Percentiles rank a stretch among this genome's conserved stretches.
Evolutionary conservation across 2,113 vertebrate species (phyloP).

Genomic region (Malaclemys terrapin): DNA sequence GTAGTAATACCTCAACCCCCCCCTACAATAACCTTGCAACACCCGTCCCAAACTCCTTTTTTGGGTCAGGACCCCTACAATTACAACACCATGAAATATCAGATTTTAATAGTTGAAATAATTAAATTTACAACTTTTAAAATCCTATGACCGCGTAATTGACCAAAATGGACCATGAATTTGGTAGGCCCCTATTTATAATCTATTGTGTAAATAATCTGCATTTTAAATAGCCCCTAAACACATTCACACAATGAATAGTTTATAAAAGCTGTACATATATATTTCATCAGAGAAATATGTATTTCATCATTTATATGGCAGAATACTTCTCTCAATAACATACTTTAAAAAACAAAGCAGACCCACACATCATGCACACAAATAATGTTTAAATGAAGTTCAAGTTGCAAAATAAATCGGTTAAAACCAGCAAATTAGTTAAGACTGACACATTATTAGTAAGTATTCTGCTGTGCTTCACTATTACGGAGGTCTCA

Average conservation of each 20-base stretch:
- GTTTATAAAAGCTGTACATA: conserved; percentile 1
- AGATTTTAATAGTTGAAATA: too few relatives aligned
- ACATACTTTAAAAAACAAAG: neutral
- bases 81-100: too few relatives aligned
- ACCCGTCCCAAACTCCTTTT: too few relatives aligned
- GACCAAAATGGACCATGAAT: too few relatives aligned
- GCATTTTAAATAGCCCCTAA: conserved; percentile 35
- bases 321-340: neutral
- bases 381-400: conserved; percentile 19
- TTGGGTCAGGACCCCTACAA: too few relatives aligned
- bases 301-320: conserved; percentile 37
- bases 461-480: neutral
- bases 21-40: too few relatives aligned
- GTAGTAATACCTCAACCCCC: too few relatives aligned
- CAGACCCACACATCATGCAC: neutral
- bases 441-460: neutral
- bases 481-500: neutral
- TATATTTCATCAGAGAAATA: conserved; percentile 24
- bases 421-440: conserved; percentile 1
- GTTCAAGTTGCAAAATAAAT: conserved; percentile 3
- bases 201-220: conserved; percentile 45
- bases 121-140: too few relatives aligned
- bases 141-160: too few relatives aligned
- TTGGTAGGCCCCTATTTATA: neutral
- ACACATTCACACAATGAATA: conserved; percentile 41